Evolutionary conservation across 2,113 vertebrate species (phyloP), one percentile per base, ranked within the genome.

Genomic region (Platichthys flesus): DNA sequence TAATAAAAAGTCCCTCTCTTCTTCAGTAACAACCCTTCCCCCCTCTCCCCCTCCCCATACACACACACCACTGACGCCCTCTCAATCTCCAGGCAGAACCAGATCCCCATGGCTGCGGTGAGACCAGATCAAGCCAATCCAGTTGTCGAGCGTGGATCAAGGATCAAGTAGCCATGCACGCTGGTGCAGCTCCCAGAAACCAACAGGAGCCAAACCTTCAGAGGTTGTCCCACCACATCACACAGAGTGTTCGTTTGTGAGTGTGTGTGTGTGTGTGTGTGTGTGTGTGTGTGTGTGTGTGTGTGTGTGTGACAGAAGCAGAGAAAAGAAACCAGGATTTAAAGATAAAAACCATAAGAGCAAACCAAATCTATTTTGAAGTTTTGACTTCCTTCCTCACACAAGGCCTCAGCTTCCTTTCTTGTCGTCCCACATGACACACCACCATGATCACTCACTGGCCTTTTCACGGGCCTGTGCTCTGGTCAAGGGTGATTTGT

Each of bases 181-280:
- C 67, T 74, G 81, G 81, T 87, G 66, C 80, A 47, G 76, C 58
- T 84, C 65, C 68, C 80, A 75, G 71, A 87, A 83, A 78, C 70
- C 52, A 72, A 49, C 49, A 67, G 79, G 64, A 83, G 86, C 83
- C 75, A 85, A 89, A 79, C 70, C 76, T 88, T 67, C 61, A 8
- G 70, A 86, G 72, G 68, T 79, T 85, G 78, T 86, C 66, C 51
- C 65, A 85, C 90, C 86, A 89, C 85, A 90, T 85, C 86, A 88
- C 69, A 85, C 49, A 61, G 77, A 59, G 59, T 54, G 24, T 58
- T 45, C 67, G 47, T 70, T 45, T 62, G 76, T 56, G 76, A 47
- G 45, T 40, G 68, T 63, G 72, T 61, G 69, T 40, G 45, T 23
- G 23, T 14, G 58, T 15, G 18, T 2, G 6, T n/a, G 63, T 35